Percentiles rank a stretch among this genome's conserved stretches.
Conservation (phyloP, 2,888 invertebrate genomes). For the Furcula furcula region DNA sequence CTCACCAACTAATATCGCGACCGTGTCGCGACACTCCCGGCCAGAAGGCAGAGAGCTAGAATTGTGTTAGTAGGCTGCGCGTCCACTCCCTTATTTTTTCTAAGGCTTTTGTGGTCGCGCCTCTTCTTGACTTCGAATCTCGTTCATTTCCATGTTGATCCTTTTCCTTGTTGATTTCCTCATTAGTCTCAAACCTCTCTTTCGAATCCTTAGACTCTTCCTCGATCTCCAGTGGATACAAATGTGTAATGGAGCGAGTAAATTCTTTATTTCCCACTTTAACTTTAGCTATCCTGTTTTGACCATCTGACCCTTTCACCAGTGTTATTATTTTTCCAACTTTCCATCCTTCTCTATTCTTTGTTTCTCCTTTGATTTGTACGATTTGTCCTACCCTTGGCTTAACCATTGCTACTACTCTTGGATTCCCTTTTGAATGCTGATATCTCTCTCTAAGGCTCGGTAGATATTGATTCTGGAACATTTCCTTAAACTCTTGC, state of each 20-base stretch:
- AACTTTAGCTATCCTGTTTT: conserved; percentile 10
- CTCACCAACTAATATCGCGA: too few relatives aligned
- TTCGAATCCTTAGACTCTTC: too few relatives aligned
- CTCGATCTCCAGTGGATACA: conserved; percentile 5
- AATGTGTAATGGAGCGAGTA: conserved; percentile 2
- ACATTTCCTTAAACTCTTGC: neutral
- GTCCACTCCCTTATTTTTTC: neutral
- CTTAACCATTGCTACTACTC: neutral
- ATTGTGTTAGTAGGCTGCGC: neutral
- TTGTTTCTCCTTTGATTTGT: conserved; percentile 8
- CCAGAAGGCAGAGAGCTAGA: neutral
- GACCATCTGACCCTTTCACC: conserved; percentile 4
- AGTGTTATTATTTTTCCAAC: conserved; percentile 11
- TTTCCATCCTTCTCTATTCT: conserved; percentile 12
- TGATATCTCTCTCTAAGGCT: neutral
- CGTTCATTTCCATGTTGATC: too few relatives aligned
- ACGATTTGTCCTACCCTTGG: conserved; percentile 3
- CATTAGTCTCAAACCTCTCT: neutral
- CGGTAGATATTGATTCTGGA: neutral
- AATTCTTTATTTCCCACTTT: conserved; percentile 1
- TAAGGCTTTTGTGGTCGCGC: neutral
- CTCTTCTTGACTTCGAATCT: neutral
- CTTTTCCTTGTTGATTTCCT: neutral
- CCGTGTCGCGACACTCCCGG: neutral
- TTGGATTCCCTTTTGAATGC: neutral